Evolutionary conservation across 1,140 invertebrate species (phyloP), one percentile per base, ranked within the genome.

Genomic region (Drosophila varians): DNA sequence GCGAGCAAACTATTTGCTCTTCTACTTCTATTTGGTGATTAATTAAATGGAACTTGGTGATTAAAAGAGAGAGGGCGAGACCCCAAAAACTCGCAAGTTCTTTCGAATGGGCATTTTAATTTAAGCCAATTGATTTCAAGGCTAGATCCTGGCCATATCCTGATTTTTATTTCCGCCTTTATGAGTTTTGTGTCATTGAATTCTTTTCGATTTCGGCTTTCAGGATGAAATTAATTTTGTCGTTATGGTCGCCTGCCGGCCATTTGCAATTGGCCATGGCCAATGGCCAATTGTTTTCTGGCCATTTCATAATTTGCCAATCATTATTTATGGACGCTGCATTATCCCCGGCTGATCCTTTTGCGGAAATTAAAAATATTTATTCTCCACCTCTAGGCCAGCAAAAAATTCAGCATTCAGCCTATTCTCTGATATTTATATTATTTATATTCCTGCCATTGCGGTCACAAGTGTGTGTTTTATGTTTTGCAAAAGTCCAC

Each of bases 351-450:
- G 40, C 51, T 79, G 58, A 79, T 71, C 71, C 77, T 65, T 79
- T 65, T 56, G 77, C 77, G 77, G 77, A 80, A 72, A 80, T 80
- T 80, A 57, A 80, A 80, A 80, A 80, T n/a, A 19, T 42, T 4
- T 14, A 40, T 64, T 53, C 70, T 14, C 46, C 2, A n/a, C n/a
- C n/a, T n/a, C n/a, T n/a, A n/a, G n/a, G n/a, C n/a, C n/a, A n/a
- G n/a, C 16, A 25, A 57, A 80, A 79, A 75, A 79, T 14, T n/a
- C n/a, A n/a, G n/a, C n/a, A 25, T 38, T 5, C 36, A 40, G 26
- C 16, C 25, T 55, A 36, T 52, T 70, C 42, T 42, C 34, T 36
- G 53, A 47, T 73, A 68, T 56, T 74, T 79, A 51, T 79, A 74
- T 76, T 64, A 77, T 77, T 71, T 65, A 56, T 65, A 71, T 71